These are phyloP conservation scores for Orestias chungarensis DNA, from an alignment of 2,797 vertebrate genomes.

Conservation along the genomic window DNA sequence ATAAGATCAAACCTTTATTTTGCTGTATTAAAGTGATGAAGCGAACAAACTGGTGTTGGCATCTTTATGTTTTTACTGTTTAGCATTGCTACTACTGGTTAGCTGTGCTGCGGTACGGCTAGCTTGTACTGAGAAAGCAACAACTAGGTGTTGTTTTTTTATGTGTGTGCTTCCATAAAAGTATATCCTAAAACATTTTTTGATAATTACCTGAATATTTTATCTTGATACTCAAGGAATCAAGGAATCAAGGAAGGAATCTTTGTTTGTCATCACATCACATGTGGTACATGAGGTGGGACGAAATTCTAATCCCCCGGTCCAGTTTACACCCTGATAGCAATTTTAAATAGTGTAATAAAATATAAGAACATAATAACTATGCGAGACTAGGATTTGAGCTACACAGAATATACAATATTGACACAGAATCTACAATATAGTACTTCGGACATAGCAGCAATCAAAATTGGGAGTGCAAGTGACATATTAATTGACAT, in stretches of 20 bases:
- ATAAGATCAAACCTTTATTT: neutral
- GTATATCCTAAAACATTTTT: neutral
- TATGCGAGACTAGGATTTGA: too few species aligned
- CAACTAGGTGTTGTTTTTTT: neutral
- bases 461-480: too few species aligned
- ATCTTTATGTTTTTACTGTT: neutral
- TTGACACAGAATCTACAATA: too few species aligned
- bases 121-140: neutral
- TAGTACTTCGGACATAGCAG: too few species aligned
- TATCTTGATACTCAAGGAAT: neutral
- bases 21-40: neutral
- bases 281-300: too few species aligned
- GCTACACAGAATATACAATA: too few species aligned
- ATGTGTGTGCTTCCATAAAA: neutral
- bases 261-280: neutral
- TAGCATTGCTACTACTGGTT: neutral
- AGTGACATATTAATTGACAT: too few species aligned
- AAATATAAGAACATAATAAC: too few species aligned
- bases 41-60: neutral
- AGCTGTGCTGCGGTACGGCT: neutral
- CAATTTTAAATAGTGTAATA: too few species aligned
- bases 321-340: too few species aligned
- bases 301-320: too few species aligned
- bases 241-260: too few species aligned
- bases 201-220: neutral